These are phyloP conservation scores for Boloria selene DNA, from an alignment of 2,888 invertebrate genomes.

Conservation along the genomic window DNA sequence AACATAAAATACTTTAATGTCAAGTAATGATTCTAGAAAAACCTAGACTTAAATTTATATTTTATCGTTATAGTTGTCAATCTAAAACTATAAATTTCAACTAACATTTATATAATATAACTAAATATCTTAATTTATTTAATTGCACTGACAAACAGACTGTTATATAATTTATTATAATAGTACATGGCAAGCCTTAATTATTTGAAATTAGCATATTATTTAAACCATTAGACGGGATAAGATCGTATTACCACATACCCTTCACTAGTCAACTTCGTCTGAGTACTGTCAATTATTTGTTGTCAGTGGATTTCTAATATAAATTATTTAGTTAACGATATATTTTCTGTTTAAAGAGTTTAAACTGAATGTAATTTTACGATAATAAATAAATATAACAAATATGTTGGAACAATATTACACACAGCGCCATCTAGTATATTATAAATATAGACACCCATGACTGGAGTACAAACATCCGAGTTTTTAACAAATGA, in stretches of 20 bases:
- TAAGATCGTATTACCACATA: conserved; percentile 19
- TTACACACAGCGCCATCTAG: too few relatives aligned
- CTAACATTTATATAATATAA: neutral
- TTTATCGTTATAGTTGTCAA: too few relatives aligned
- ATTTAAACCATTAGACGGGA: conserved; percentile 18
- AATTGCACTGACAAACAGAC: neutral
- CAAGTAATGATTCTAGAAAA: neutral
- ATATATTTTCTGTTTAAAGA: neutral
- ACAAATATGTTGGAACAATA: too few relatives aligned
- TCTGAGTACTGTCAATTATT: conserved; percentile 25
- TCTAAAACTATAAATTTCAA: too few relatives aligned
- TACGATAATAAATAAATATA: too few relatives aligned
- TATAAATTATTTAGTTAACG: conserved; percentile 17
- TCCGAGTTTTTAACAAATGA: too few relatives aligned
- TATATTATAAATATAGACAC: too few relatives aligned
- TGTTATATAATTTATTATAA: neutral
- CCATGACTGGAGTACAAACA: too few relatives aligned
- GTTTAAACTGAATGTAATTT: too few relatives aligned
- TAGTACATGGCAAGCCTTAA: conserved; percentile 2
- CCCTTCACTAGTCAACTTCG: conserved; percentile 26
- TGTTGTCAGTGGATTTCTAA: conserved; percentile 23
- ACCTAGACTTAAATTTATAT: conserved; percentile 2
- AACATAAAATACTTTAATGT: conserved; percentile 12
- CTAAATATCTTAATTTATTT: neutral
- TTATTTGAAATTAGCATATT: conserved; percentile 15